These are phyloP conservation scores for Temnothorax longispinosus DNA, from an alignment of 1,140 invertebrate genomes.

Conservation along the genomic window DNA sequence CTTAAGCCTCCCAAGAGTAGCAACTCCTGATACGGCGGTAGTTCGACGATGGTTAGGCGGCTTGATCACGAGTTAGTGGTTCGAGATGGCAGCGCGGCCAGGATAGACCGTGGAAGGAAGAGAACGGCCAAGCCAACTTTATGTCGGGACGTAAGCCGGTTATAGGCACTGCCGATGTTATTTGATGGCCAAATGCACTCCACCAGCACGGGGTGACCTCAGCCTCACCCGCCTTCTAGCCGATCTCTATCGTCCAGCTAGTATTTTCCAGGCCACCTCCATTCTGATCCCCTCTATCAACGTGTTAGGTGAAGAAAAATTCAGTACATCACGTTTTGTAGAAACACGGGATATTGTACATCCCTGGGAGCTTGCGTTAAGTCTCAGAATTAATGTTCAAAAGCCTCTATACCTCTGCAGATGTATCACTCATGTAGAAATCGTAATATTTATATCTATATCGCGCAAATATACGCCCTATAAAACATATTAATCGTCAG, in stretches of 20 bases:
- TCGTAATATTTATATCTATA: background rate
- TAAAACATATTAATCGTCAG: background rate
- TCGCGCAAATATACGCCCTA: background rate
- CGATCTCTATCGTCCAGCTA: conserved; percentile 76
- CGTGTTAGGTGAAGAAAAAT: conserved; percentile 39
- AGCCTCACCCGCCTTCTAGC: conserved; percentile 61
- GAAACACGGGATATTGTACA: background rate
- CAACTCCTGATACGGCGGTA: conserved; percentile 84
- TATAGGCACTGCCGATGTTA: conserved; percentile 86
- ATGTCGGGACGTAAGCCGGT: conserved; percentile 85
- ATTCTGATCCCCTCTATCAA: conserved; percentile 53
- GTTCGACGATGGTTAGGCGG: conserved; percentile 80
- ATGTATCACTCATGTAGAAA: background rate
- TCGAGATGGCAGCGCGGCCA: conserved; percentile 77
- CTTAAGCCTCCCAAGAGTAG: conserved; percentile 82
- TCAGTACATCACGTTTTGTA: conserved; percentile 48
- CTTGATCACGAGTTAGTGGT: conserved; percentile 86
- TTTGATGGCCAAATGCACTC: conserved; percentile 87
- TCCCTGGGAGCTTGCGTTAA: background rate
- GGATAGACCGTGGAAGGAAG: conserved; percentile 79
- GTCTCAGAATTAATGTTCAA: background rate
- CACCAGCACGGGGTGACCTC: conserved; percentile 69
- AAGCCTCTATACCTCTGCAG: background rate
- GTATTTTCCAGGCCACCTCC: conserved; percentile 71
- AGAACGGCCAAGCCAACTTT: conserved; percentile 83